Percentiles rank a stretch among this genome's conserved stretches.
Evolutionary conservation across 1,140 invertebrate genomes (phyloP).

Genomic region (Helicorthomorpha holstii): DNA sequence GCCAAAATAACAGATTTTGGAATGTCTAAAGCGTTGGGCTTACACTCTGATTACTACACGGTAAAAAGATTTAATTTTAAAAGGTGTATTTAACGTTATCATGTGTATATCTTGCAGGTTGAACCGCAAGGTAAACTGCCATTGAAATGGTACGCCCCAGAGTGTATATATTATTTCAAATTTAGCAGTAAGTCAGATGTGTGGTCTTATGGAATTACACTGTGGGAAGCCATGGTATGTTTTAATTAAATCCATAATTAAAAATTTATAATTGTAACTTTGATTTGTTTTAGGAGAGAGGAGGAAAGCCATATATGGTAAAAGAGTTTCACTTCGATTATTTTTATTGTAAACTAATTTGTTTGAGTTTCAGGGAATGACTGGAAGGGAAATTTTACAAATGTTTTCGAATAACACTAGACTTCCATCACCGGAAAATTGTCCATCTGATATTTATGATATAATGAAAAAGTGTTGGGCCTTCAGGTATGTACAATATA

Average conservation of each 20-base stretch:
- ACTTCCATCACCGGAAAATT: constrained; percentile 29
- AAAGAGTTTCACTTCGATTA: background rate
- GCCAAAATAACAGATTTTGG: constrained; percentile 19
- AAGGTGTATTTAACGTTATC: background rate
- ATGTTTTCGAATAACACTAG: constrained; percentile 17
- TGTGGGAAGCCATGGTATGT: constrained; percentile 32
- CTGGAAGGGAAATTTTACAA: constrained; percentile 16
- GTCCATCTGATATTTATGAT: constrained; percentile 32
- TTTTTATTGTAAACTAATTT: background rate
- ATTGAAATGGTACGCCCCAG: constrained; percentile 24
- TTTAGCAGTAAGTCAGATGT: constrained; percentile 25
- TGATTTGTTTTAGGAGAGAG: background rate
- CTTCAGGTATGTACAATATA: no score
- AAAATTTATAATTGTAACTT: background rate
- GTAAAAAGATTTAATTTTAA: constrained; percentile 11
- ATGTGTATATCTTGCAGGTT: constrained; percentile 13
- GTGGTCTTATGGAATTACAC: constrained; percentile 31
- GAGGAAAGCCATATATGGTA: background rate
- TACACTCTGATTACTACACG: constrained; percentile 19
- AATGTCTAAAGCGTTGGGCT: constrained; percentile 17
- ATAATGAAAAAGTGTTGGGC: constrained; percentile 37
- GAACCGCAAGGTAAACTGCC: constrained; percentile 18
- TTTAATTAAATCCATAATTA: constrained; percentile 11
- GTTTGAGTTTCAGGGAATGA: constrained; percentile 16
- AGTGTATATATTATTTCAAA: constrained; percentile 23